A percentile compares a stretch with the other conserved stretches of the same genome.
These are phyloP conservation scores for Dexiosoma caninum DNA, from an alignment of 2,888 invertebrate species.

Conservation along the genomic window DNA sequence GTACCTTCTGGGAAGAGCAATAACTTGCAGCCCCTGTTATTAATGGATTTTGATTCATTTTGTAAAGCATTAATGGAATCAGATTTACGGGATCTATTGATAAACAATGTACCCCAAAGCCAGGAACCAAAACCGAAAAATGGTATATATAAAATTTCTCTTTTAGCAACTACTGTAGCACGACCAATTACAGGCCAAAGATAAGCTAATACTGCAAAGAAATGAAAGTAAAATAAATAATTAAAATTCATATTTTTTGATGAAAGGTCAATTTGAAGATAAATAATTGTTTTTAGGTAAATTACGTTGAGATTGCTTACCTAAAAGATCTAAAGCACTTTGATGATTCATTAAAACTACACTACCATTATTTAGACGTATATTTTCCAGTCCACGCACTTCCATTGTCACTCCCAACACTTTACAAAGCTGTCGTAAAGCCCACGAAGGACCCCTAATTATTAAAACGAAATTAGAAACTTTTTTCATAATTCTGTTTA, in stretches of 20 bases:
- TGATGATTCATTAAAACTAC: conserved; percentile 94
- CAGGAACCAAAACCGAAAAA: conserved; percentile 91
- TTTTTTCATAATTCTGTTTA: not conserved
- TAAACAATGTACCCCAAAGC: conserved; percentile 93
- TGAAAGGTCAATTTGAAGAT: no score
- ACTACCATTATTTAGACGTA: conserved; percentile 85
- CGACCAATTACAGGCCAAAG: conserved; percentile 90
- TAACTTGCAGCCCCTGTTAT: conserved; percentile 84
- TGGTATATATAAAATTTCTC: conserved; percentile 87
- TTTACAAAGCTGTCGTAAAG: conserved; percentile 79
- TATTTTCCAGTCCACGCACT: conserved; percentile 87
- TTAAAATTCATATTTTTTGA: not conserved
- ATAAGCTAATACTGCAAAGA: conserved; percentile 82
- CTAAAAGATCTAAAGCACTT: conserved; percentile 89
- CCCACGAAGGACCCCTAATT: conserved; percentile 84
- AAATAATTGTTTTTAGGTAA: no score
- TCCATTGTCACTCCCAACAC: conserved; percentile 84
- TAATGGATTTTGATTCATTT: conserved; percentile 84
- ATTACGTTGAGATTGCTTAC: conserved; percentile 78
- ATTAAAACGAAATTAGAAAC: conserved; percentile 16
- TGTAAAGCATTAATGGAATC: conserved; percentile 87
- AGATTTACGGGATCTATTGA: conserved; percentile 85
- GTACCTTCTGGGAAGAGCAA: conserved; percentile 97
- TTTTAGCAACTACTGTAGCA: conserved; percentile 90
- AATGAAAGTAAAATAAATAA: not conserved